Evolutionary conservation across 1,140 invertebrate genomes (phyloP).

Genomic region (Coptotermes formosanus): DNA sequence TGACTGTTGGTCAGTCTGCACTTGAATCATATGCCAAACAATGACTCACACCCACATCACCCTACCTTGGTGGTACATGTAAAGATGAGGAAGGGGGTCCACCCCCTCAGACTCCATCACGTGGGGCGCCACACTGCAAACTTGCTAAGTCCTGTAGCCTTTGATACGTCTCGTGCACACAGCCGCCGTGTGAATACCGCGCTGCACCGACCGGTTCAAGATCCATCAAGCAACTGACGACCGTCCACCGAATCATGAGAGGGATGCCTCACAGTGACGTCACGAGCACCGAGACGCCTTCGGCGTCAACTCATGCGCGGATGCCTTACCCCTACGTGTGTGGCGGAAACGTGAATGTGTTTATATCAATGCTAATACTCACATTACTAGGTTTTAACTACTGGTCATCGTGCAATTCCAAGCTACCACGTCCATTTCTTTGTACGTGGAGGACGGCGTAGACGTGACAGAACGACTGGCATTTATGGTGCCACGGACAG

Average conservation of each 20-base stretch:
- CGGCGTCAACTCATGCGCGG: neutral
- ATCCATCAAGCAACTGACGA: neutral
- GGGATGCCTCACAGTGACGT: neutral
- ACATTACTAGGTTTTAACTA: neutral
- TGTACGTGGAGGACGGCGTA: too few species aligned
- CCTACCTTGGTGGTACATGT: conserved; percentile 5
- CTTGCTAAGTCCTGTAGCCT: neutral
- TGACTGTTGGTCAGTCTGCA: too few species aligned
- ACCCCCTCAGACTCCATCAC: neutral
- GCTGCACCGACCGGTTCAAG: neutral
- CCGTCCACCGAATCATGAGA: neutral
- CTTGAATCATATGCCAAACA: too few species aligned
- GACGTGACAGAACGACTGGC: too few species aligned
- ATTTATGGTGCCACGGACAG: too few species aligned
- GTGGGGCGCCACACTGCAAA: neutral
- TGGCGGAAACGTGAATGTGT: neutral
- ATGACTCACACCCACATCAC: too few species aligned
- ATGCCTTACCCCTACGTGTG: neutral
- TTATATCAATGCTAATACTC: neutral
- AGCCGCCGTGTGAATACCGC: neutral
- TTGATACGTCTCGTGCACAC: neutral
- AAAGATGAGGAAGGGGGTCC: neutral
- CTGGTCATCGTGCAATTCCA: too few species aligned
- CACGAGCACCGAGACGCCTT: neutral
- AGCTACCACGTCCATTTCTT: too few species aligned